Evolutionary conservation across 2,888 invertebrate genomes (phyloP).

Genomic region (Cybosia mesomella): DNA sequence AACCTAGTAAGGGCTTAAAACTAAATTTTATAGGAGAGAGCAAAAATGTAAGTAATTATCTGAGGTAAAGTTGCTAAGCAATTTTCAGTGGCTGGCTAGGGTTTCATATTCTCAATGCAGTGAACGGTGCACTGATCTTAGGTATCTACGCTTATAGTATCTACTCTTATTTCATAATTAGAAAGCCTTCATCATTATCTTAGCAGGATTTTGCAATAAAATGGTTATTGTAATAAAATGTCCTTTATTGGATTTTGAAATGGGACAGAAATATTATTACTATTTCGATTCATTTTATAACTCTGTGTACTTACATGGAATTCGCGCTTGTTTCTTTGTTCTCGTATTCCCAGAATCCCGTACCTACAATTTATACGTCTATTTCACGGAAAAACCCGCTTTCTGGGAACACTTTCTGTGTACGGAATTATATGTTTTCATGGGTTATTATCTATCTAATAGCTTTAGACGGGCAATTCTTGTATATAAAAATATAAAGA

Average conservation of each 20-base stretch:
- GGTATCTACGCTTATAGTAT: too few species aligned
- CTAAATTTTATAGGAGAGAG: too few species aligned
- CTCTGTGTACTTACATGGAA: conserved; percentile 24
- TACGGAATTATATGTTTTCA: conserved; percentile 16
- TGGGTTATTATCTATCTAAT: conserved; percentile 15
- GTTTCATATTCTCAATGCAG: neutral
- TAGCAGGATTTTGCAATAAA: neutral
- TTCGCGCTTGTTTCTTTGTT: conserved; percentile 39
- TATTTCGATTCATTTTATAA: conserved; percentile 46
- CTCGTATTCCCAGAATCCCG: conserved; percentile 53
- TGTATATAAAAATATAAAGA: too few species aligned
- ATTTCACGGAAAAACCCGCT: conserved; percentile 30
- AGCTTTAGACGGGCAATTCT: too few species aligned
- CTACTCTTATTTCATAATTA: neutral
- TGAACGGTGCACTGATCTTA: neutral
- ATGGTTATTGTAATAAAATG: neutral
- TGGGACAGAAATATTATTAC: conserved; percentile 28
- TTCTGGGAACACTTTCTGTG: conserved; percentile 12
- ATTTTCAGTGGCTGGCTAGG: neutral
- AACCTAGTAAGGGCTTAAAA: too few species aligned
- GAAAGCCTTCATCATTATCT: neutral
- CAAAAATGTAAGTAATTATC: too few species aligned
- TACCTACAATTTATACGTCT: conserved; percentile 49
- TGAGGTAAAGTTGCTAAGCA: too few species aligned
- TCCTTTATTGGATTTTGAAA: neutral